Percentiles rank a stretch among this genome's conserved stretches.
Evolutionary conservation across 2,113 vertebrate species (phyloP).

Genomic region (Solea senegalensis): DNA sequence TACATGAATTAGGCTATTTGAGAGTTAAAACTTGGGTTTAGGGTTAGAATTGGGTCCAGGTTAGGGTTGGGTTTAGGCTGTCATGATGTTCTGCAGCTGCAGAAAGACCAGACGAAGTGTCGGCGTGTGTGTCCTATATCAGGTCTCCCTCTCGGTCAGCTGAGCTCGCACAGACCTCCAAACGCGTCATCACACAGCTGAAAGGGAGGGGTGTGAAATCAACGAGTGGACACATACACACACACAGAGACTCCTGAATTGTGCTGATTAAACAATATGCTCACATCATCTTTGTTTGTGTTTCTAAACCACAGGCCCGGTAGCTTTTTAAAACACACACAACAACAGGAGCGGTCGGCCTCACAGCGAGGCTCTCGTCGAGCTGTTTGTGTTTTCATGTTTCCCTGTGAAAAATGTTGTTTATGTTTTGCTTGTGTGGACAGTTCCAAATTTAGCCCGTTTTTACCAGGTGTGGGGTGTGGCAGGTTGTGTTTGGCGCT

Average conservation of each 20-base stretch:
- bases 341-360: too few species aligned
- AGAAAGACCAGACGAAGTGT: conserved; percentile 4
- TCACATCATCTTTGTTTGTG: background rate
- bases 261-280: background rate
- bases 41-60: too few species aligned
- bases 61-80: too few species aligned
- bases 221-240: background rate
- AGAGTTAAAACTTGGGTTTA: too few species aligned
- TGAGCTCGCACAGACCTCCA: conserved; percentile 57
- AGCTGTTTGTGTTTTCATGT: background rate
- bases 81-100: background rate
- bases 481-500: conserved; percentile 11
- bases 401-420: conserved; percentile 14
- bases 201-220: conserved; percentile 43
- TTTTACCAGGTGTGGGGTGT: conserved; percentile 13
- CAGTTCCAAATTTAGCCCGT: conserved; percentile 20
- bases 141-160: conserved; percentile 44
- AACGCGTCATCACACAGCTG: conserved; percentile 24
- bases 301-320: background rate
- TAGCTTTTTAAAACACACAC: too few species aligned
- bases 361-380: background rate
- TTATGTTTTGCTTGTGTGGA: background rate
- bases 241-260: background rate
- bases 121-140: conserved; percentile 28
- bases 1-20: too few species aligned